A percentile compares a stretch with the other conserved stretches of the same genome.
Evolutionary conservation across 2,113 vertebrate genomes (phyloP).

Genomic region (Bos indicus): DNA sequence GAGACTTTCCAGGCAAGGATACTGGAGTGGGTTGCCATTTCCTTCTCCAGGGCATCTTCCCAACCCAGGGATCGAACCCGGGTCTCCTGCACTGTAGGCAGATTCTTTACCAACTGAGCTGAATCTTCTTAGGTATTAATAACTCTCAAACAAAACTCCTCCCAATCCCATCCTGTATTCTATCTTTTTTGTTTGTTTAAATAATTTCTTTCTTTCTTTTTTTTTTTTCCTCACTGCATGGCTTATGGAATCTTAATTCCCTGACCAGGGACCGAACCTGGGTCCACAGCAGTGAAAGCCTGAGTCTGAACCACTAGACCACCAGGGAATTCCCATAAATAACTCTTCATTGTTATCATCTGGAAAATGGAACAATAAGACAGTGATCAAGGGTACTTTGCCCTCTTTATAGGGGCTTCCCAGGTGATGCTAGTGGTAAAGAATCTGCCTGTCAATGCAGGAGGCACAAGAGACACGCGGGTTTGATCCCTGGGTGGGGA

Average conservation of each 20-base stretch:
- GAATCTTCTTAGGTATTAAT: background rate
- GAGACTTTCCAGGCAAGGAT: background rate
- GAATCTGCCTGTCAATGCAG: background rate
- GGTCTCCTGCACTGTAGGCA: background rate
- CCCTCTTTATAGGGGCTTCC: background rate
- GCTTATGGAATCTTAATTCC: background rate
- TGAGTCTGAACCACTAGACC: background rate
- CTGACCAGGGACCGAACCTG: background rate
- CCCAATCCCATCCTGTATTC: background rate
- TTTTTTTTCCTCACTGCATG: background rate
- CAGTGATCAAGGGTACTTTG: background rate
- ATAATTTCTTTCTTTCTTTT: background rate
- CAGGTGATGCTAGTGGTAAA: background rate
- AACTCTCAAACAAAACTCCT: background rate
- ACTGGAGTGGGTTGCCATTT: background rate
- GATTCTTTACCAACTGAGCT: background rate
- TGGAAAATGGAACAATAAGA: conserved; percentile 13
- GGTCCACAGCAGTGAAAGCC: background rate
- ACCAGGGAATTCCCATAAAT: background rate
- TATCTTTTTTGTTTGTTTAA: background rate
- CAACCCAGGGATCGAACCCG: background rate
- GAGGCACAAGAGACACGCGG: background rate
- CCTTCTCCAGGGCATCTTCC: background rate
- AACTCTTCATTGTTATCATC: background rate
- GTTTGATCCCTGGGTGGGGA: background rate